Conservation (phyloP, 2,113 vertebrate species). For the Laticauda laticaudata region DNA sequence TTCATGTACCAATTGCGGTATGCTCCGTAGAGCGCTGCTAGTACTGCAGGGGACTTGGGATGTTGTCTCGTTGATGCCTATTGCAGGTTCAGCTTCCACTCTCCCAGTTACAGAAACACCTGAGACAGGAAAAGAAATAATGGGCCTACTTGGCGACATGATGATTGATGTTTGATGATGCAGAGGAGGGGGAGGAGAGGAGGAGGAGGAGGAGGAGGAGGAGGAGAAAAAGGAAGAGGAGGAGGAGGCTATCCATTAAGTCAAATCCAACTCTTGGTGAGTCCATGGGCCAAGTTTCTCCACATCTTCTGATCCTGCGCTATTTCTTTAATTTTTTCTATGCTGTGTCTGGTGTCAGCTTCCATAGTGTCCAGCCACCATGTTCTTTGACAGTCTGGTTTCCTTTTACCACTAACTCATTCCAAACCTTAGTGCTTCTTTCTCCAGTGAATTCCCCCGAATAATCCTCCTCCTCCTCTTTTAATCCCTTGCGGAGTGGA, state of each 20-base stretch:
- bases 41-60: slow-evolving; percentile 96
- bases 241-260: no score
- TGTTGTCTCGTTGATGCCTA: slow-evolving; percentile 97
- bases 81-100: slow-evolving; percentile 98
- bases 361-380: not conserved
- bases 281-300: not conserved
- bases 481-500: no score
- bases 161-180: no score
- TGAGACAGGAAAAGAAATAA: slow-evolving; percentile 58
- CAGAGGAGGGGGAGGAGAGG: fast-evolving
- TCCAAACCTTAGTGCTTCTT: not conserved
- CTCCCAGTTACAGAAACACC: slow-evolving; percentile 97
- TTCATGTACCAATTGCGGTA: slow-evolving; percentile 98
- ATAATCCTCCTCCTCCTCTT: not conserved
- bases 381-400: not conserved
- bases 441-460: not conserved
- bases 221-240: no score
- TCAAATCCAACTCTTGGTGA: not conserved
- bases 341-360: not conserved
- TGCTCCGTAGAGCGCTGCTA: slow-evolving; percentile 96
- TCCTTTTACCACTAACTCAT: not conserved
- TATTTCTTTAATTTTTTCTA: not conserved
- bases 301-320: not conserved
- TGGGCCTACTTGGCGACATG: not conserved
- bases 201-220: no score